phyloP scores from a whole-genome alignment of 2,113 vertebrate genomes.

The Rhinichthys klamathensis region DNA sequence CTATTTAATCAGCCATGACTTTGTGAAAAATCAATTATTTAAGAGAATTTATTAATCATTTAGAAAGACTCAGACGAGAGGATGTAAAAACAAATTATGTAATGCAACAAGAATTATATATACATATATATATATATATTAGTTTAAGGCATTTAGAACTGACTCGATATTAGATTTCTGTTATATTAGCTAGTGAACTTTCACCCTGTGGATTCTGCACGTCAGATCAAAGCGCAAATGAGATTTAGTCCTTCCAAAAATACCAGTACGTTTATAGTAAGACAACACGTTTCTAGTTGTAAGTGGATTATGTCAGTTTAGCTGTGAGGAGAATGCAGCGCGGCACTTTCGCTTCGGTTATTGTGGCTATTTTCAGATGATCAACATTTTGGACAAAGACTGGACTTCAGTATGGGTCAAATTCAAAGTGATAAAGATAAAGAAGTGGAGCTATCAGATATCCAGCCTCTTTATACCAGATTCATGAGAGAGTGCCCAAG shows the following conservation, averaged over 20 bases:
- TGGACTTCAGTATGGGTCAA: conserved; percentile 48
- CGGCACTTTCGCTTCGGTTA: background rate
- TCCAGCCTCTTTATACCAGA: conserved; percentile 82
- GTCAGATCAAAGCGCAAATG: conserved; percentile 22
- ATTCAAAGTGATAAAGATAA: conserved; percentile 21
- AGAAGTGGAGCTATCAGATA: conserved; percentile 63
- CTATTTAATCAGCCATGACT: conserved; percentile 6
- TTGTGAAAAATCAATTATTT: background rate
- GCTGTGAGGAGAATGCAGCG: background rate
- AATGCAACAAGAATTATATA: background rate
- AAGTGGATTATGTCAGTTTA: conserved; percentile 47
- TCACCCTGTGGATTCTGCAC: background rate
- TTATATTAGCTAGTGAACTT: background rate
- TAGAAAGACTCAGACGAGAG: background rate
- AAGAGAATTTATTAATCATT: conserved; percentile 6
- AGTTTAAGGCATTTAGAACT: background rate
- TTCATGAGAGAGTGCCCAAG: conserved; percentile 87
- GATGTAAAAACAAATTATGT: background rate
- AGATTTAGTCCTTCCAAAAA: conserved; percentile 50
- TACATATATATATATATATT: no score
- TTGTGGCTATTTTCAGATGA: background rate
- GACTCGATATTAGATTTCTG: background rate
- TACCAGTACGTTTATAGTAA: conserved; percentile 27
- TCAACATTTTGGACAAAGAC: background rate
- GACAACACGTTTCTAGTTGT: background rate